Evolutionary conservation across 2,888 invertebrate genomes (phyloP).

Genomic region (Neoitamus cyanurus): DNA sequence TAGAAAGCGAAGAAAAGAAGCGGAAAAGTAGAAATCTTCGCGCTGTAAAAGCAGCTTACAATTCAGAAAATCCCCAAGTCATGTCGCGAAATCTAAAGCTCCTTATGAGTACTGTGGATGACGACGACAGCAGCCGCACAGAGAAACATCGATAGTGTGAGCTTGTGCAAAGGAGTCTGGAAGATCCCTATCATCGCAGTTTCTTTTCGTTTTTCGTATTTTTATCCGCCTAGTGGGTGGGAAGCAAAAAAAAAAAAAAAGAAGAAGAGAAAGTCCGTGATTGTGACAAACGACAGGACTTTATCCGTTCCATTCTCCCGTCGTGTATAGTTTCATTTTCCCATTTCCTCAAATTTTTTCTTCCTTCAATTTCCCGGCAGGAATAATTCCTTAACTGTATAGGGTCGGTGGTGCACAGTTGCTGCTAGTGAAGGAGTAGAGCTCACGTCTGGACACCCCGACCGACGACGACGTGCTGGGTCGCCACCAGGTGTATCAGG

Average conservation of each 20-base stretch:
- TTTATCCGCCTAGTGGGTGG: neutral
- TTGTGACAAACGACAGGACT: slow-evolving; percentile 35
- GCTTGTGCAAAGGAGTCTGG: neutral
- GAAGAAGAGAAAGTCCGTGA: slow-evolving; percentile 5
- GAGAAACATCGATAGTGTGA: neutral
- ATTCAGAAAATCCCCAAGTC: slow-evolving; percentile 13
- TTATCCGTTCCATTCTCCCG: slow-evolving; percentile 19
- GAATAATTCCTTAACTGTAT: slow-evolving; percentile 26
- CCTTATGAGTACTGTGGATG: neutral
- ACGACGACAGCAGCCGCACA: neutral
- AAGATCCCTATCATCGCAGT: slow-evolving; percentile 31
- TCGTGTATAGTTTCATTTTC: neutral
- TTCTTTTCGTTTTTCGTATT: neutral
- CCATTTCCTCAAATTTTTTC: neutral
- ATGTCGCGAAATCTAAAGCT: slow-evolving; percentile 10
- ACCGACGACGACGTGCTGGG: too few relatives aligned
- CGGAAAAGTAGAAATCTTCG: slow-evolving; percentile 25
- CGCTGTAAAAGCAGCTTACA: slow-evolving; percentile 32
- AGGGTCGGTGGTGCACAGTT: neutral
- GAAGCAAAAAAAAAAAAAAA: neutral
- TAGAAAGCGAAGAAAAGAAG: slow-evolving; percentile 2
- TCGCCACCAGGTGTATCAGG: neutral
- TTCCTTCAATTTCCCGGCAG: neutral
- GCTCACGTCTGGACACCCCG: neutral
- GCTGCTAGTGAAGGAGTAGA: neutral